Evolutionary conservation across 2,113 vertebrate species (phyloP).

Genomic region (Ameiurus melas): DNA sequence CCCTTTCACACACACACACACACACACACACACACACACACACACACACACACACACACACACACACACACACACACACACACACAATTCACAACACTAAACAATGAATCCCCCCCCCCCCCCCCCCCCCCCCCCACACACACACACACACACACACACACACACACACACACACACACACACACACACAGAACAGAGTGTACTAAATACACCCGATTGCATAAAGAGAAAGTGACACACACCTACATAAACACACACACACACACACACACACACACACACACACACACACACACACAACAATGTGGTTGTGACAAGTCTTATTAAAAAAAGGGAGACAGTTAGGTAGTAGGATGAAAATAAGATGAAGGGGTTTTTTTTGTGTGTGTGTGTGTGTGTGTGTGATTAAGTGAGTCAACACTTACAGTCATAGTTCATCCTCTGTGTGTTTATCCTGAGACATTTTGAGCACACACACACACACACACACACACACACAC

Average conservation of each 20-base stretch:
- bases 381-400: no score
- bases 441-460: no score
- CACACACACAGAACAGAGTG: conserved; percentile 1
- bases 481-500: no score
- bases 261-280: background rate
- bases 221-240: background rate
- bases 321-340: background rate
- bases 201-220: background rate
- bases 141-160: conserved; percentile 12
- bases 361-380: background rate
- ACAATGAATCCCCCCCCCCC: no score
- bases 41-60: conserved; percentile 32
- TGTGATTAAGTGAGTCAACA: background rate
- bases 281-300: conserved; percentile 18
- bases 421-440: background rate
- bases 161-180: conserved; percentile 32
- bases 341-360: background rate
- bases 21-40: background rate
- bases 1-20: background rate
- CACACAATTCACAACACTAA: no score
- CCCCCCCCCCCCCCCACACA: no score
- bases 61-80: conserved; percentile 9
- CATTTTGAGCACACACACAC: no score
- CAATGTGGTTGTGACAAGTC: background rate
- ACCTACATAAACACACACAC: background rate